phyloP scores from a whole-genome alignment of 2,888 invertebrate species.

The Lasioglossum malachurum region DNA sequence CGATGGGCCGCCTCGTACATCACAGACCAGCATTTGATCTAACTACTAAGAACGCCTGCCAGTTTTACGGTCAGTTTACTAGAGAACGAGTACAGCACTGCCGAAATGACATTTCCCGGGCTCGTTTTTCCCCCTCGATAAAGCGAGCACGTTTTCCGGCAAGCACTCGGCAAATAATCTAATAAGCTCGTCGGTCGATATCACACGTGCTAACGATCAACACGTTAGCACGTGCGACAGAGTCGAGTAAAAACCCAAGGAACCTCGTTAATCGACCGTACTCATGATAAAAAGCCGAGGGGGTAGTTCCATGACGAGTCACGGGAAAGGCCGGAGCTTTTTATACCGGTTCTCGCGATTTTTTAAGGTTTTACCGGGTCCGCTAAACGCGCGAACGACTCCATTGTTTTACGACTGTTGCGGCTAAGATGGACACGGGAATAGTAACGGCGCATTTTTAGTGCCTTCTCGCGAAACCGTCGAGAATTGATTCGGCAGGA shows the following conservation, averaged over 20 bases:
- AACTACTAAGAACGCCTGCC: neutral
- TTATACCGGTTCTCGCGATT: slow-evolving; percentile 58
- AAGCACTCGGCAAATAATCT: slow-evolving; percentile 36
- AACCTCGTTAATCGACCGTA: neutral
- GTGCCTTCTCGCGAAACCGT: neutral
- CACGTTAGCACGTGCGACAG: slow-evolving; percentile 47
- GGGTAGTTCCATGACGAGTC: neutral
- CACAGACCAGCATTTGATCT: neutral
- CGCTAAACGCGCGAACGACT: neutral
- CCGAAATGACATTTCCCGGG: neutral
- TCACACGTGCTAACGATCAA: slow-evolving; percentile 56
- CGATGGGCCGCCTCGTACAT: neutral
- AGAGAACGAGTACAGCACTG: neutral
- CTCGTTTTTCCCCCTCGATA: neutral
- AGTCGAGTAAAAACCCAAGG: slow-evolving; percentile 29
- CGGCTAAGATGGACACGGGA: slow-evolving; percentile 8
- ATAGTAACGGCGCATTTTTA: neutral
- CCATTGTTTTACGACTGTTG: slow-evolving; percentile 25
- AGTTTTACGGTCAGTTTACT: neutral
- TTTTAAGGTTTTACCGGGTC: slow-evolving; percentile 56
- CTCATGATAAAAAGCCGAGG: neutral
- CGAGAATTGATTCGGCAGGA: neutral
- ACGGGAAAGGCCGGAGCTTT: slow-evolving; percentile 35
- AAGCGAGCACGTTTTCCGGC: slow-evolving; percentile 1
- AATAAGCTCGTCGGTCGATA: slow-evolving; percentile 42